Evolutionary conservation across 2,113 vertebrate species (phyloP), one percentile per base, ranked within the genome.

Genomic region (Pimephales promelas): DNA sequence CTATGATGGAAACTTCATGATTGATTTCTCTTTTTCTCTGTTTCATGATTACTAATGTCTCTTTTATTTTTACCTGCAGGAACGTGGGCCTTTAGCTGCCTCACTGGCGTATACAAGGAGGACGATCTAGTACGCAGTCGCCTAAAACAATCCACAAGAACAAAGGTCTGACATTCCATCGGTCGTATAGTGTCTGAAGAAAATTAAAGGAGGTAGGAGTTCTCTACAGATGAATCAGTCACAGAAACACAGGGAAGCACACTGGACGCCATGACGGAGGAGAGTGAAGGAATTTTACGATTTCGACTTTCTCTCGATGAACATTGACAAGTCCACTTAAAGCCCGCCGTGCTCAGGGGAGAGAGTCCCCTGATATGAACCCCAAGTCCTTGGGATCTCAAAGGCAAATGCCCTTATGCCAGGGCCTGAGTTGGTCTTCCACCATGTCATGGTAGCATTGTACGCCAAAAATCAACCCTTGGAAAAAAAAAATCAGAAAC

Each of bases 231-330:
- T 78, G 85, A 83, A 81, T 70, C 45, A 52, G 47, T 86, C 84
- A 85, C 88, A 79, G 82, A 85, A 88, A 61, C n/a, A 88, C 85
- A 66, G 79, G 54, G 83, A 86, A 83, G 10, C 62, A 49, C 49
- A 80, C 49, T 70, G 90, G 88, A 89, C 52, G 90, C 90, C 91
- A 94, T 94, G 94, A 91, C 90, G 92, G 87, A 89, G 86, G 88
- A 88, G 79, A 87, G 89, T 77, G 89, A 90, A 83, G 85, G 68
- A 36, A 84, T 81, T 90, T 90, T 87, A 87, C 85, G 87, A 43
- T 89, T 89, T n/a, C 79, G 79, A 78, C 45, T 31, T 79, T 84
- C 85, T 87, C 83, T 90, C 82, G 79, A 89, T 83, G 82, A 90
- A 87, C 83, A 75, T 79, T 85, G 87, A 86, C 78, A 54, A 81